Conservation (phyloP, 2,888 invertebrate species). For the Limenitis camilla region DNA sequence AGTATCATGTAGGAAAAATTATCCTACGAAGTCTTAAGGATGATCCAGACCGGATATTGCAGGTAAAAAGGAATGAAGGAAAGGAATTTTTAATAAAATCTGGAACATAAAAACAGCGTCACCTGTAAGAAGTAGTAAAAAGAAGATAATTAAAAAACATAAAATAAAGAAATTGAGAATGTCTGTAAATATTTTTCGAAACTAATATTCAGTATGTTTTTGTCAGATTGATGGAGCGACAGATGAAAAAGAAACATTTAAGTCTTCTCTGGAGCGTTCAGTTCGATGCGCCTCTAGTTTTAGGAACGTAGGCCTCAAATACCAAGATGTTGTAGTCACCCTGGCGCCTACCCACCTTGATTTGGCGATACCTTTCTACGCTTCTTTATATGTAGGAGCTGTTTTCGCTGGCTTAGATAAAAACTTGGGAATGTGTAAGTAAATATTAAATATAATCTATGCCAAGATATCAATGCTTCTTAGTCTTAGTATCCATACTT, state of each 20-base stretch:
- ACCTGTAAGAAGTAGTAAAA: no score
- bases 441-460: no score
- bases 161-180: no score
- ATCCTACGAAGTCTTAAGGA: constrained; percentile 37
- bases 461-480: no score
- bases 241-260: constrained; percentile 45
- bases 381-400: constrained; percentile 50
- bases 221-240: constrained; percentile 44
- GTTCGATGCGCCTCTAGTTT: constrained; percentile 45
- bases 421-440: constrained; percentile 36
- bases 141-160: no score
- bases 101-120: no score
- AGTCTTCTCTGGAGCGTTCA: constrained; percentile 37
- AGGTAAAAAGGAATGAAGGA: no score
- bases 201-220: background rate
- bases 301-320: constrained; percentile 38
- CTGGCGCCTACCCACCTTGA: constrained; percentile 55
- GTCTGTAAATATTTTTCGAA: background rate
- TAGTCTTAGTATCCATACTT: no score
- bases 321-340: constrained; percentile 51
- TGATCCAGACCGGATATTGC: constrained; percentile 35
- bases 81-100: no score
- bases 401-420: constrained; percentile 33
- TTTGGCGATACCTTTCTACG: constrained; percentile 50
- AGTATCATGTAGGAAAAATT: constrained; percentile 43